Evolutionary conservation across 2,113 vertebrate genomes (phyloP), one percentile per base, ranked within the genome.

Genomic region (Leucosticte australis): DNA sequence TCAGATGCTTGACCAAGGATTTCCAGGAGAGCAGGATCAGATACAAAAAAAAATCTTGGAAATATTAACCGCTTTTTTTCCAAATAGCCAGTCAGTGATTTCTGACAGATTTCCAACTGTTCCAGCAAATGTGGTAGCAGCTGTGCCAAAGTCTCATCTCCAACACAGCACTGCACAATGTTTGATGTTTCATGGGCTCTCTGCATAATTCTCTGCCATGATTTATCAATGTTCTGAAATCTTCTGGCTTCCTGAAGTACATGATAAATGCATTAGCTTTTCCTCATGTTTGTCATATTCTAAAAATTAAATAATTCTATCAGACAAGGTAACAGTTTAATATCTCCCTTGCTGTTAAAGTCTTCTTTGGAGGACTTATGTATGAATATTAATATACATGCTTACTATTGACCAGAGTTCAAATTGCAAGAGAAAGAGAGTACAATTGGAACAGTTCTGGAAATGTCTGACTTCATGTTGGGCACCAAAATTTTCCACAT

Each of bases 131-230:
- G 97, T 50, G 98, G 97, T 22, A 98, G 95, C 12, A 98, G 89
- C 88, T 98, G 98, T 67, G 94, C 95, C 85, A 98, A 96, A n/a
- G 97, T 98, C 96, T 98, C 98, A 49, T 99, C 98, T 37, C 98
- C 98, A 82, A 98, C 98, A 86, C 98, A 98, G 97, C 98, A 99
- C 84, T 98, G 98, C 41, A 99, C 97, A 8, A 98, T 94, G 46
- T 98, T 98, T 44, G 98, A 96, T 30, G 97, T 82, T 91, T 98
- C 98, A 30, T 98, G 98, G 2, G 98, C 98, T 70, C 97, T 96
- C 95, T 98, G 98, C 98, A 99, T 98, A 95, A 99, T 98, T 94
- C 97, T 98, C 96, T 98, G 98, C 98, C 98, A 99, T 20, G 98
- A 97, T 84, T 98, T 98, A 90, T 99, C 98, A 31, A 99, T 98